phyloP scores from a whole-genome alignment of 2,113 vertebrate genomes.

The Erinaceus europaeus region DNA sequence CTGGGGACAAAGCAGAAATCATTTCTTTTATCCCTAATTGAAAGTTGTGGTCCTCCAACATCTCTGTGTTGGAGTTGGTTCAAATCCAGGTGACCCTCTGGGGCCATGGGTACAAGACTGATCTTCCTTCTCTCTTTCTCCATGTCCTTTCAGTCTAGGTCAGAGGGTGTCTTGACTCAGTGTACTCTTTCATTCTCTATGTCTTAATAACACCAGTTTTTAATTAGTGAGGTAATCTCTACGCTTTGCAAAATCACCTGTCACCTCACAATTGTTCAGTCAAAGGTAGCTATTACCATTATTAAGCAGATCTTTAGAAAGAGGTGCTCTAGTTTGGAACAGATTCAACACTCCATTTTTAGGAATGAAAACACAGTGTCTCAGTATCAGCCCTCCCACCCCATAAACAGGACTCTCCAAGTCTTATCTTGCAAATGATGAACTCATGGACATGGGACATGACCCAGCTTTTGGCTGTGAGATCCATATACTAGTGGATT shows the following conservation, averaged over 20 bases:
- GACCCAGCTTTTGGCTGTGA: background rate
- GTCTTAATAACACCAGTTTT: background rate
- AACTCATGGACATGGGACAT: too few relatives aligned
- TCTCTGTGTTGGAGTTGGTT: background rate
- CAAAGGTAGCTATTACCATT: background rate
- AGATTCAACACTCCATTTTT: conserved; percentile 1
- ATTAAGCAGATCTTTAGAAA: conserved; percentile 14
- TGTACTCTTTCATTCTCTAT: conserved; percentile 7
- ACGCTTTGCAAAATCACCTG: conserved; percentile 10
- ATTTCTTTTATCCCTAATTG: background rate
- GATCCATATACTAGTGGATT: background rate
- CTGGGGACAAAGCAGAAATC: background rate
- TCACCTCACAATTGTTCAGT: background rate
- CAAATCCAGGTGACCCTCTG: background rate
- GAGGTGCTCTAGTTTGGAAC: conserved; percentile 18
- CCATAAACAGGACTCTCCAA: background rate
- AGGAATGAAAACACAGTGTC: too few relatives aligned
- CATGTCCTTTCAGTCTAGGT: background rate
- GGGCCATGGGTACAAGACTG: background rate
- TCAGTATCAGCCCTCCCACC: background rate
- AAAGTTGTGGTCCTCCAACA: background rate
- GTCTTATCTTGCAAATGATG: background rate
- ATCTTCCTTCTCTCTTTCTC: background rate
- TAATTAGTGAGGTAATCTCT: conserved; percentile 1
- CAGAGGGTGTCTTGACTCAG: background rate